Conservation (phyloP, 1,140 invertebrate species). For the fruit fly (Drosophila melanogaster) region DNA sequence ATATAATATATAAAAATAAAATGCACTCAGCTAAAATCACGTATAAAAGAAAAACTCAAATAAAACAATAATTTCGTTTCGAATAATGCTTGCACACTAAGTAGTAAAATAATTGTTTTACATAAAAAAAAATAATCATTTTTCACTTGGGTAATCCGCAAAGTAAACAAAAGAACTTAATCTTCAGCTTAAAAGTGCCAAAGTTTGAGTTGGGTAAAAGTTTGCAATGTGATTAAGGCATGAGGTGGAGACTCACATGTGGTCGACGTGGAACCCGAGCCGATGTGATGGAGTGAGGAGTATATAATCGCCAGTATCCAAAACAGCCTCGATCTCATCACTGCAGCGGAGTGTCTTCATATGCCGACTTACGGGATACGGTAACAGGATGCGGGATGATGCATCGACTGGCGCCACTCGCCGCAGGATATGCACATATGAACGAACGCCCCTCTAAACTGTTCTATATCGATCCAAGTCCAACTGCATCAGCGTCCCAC, state of each 20-base stretch:
- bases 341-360: slow-evolving; percentile 47
- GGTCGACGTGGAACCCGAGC: slow-evolving; percentile 75
- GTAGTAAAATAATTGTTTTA: no score
- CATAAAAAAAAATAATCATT: neutral
- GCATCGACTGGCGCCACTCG: slow-evolving; percentile 26
- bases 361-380: slow-evolving; percentile 13
- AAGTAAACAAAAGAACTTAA: neutral
- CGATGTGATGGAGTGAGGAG: slow-evolving; percentile 79
- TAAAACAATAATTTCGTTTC: no score
- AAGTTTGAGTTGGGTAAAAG: slow-evolving; percentile 4
- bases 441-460: slow-evolving; percentile 55
- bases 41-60: no score
- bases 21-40: no score
- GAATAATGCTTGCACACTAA: no score
- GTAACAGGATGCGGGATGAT: neutral
- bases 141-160: neutral
- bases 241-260: slow-evolving; percentile 62
- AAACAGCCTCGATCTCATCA: slow-evolving; percentile 83
- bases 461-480: slow-evolving; percentile 49
- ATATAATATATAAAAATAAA: no score
- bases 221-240: neutral
- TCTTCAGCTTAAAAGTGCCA: neutral
- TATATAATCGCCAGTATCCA: slow-evolving; percentile 83
- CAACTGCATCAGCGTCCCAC: slow-evolving; percentile 53
- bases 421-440: slow-evolving; percentile 72